Evolutionary conservation across 2,113 vertebrate genomes (phyloP).

Genomic region (Cyprinus carpio): DNA sequence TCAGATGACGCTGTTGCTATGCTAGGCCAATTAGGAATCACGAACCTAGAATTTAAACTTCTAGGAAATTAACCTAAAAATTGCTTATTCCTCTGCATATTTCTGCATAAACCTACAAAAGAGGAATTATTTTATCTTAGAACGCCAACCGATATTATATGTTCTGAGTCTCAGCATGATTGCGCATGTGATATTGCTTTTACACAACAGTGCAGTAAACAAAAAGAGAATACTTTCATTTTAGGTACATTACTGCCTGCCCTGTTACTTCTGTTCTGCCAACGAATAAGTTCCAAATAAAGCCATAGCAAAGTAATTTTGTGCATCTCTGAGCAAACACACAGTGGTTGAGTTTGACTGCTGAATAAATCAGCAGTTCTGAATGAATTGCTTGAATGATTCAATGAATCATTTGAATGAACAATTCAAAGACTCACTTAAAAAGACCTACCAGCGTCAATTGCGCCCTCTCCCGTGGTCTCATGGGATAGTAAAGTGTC

Average conservation of each 20-base stretch:
- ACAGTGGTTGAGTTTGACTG: neutral
- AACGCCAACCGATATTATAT: neutral
- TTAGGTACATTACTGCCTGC: neutral
- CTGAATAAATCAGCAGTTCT: neutral
- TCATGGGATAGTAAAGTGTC: neutral
- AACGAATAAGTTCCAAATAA: neutral
- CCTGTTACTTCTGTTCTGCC: neutral
- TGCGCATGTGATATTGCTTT: neutral
- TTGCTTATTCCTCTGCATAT: neutral
- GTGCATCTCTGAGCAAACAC: neutral
- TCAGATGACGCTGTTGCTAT: neutral
- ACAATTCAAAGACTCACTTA: neutral
- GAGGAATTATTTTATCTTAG: neutral
- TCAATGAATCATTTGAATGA: neutral
- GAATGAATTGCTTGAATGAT: neutral
- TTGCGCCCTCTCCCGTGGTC: neutral
- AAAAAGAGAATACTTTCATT: neutral
- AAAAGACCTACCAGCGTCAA: neutral
- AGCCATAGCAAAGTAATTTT: neutral
- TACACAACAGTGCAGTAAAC: neutral
- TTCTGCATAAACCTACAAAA: neutral
- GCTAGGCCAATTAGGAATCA: neutral
- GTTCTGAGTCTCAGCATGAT: neutral
- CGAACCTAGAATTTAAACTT: neutral
- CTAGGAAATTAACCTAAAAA: neutral